Evolutionary conservation across 2,797 vertebrate species (phyloP).

Genomic region (Botia kubotai): DNA sequence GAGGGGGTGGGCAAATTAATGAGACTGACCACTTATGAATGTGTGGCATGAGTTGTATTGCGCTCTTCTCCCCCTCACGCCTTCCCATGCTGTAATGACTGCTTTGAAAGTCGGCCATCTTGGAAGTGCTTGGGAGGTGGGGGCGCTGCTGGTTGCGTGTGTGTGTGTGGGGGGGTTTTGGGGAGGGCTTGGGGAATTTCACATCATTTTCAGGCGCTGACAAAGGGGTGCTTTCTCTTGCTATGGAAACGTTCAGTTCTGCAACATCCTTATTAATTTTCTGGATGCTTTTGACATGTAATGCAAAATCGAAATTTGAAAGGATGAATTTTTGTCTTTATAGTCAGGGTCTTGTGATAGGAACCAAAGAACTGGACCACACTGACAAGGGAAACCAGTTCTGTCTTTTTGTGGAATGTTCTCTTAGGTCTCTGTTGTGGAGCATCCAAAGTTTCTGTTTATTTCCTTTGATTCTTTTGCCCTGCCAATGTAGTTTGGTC

Average conservation of each 20-base stretch:
- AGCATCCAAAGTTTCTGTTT: slow-evolving; percentile 32
- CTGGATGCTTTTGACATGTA: slow-evolving; percentile 60
- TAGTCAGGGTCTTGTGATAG: slow-evolving; percentile 66
- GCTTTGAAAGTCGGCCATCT: slow-evolving; percentile 29
- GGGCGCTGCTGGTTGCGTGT: slow-evolving; percentile 26
- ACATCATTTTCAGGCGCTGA: slow-evolving; percentile 63
- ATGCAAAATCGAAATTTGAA: slow-evolving; percentile 51
- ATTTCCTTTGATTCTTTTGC: background rate
- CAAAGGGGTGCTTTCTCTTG: slow-evolving; percentile 63
- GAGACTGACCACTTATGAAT: slow-evolving; percentile 52
- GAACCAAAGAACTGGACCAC: slow-evolving; percentile 67
- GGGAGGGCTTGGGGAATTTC: background rate
- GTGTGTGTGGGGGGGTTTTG: slow-evolving; percentile 15
- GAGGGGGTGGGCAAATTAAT: slow-evolving; percentile 49
- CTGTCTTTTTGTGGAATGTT: slow-evolving; percentile 75
- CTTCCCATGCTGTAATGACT: slow-evolving; percentile 10
- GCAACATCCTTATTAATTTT: slow-evolving; percentile 61
- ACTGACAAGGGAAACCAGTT: slow-evolving; percentile 74
- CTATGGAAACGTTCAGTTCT: slow-evolving; percentile 65
- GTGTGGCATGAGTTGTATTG: slow-evolving; percentile 28
- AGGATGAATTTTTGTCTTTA: slow-evolving; percentile 22
- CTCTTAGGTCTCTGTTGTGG: slow-evolving; percentile 52
- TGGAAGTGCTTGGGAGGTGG: background rate
- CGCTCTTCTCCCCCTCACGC: background rate
- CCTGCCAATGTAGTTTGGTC: slow-evolving; percentile 16